A percentile compares a stretch with the other conserved stretches of the same genome.
These are phyloP conservation scores for Pasiphila rectangulata DNA, from an alignment of 2,888 invertebrate species.

Conservation along the genomic window DNA sequence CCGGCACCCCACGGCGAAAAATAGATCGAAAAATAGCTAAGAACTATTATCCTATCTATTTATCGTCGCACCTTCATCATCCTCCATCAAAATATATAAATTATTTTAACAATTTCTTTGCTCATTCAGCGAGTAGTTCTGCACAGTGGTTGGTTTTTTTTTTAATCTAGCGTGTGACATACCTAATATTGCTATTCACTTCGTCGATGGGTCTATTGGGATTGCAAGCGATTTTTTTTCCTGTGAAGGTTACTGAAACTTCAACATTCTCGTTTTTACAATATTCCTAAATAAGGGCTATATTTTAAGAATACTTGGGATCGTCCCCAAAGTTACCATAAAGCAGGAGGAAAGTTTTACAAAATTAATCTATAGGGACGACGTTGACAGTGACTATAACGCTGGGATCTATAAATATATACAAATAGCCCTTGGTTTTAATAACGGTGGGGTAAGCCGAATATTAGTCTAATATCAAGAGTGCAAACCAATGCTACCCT, in stretches of 20 bases:
- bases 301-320: conserved; percentile 8
- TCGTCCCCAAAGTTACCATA: conserved; percentile 18
- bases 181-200: not conserved
- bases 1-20: no score
- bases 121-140: no score
- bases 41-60: no score
- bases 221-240: not conserved
- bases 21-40: no score
- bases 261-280: conserved; percentile 10
- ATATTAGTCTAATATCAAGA: conserved; percentile 78
- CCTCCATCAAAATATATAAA: no score
- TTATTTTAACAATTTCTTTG: no score
- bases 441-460: conserved; percentile 75
- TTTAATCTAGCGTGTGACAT: not conserved
- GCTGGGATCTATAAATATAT: conserved; percentile 69
- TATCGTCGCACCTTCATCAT: no score
- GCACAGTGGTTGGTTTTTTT: no score
- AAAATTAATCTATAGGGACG: conserved; percentile 72
- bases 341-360: conserved; percentile 61
- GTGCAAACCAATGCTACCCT: conserved; percentile 78
- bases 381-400: conserved; percentile 64
- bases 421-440: conserved; percentile 78
- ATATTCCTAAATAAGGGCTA: not conserved
- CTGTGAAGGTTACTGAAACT: not conserved
- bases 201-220: not conserved